Evolutionary conservation across 23 tunicate genomes (phyloP).

Genomic region (Corella eumyota): DNA sequence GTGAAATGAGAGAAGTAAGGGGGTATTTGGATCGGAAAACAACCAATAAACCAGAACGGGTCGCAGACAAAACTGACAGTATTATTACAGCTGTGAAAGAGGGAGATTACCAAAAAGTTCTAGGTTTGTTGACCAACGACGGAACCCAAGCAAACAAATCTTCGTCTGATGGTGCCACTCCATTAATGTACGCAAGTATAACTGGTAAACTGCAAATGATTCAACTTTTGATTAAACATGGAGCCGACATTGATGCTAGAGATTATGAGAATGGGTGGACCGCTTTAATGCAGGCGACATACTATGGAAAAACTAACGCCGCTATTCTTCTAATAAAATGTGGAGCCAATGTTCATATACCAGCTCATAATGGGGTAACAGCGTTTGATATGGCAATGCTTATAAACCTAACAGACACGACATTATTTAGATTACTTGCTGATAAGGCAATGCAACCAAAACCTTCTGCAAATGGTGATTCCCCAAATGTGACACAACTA

Average conservation of each 20-base stretch:
- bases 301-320: constrained; percentile 86
- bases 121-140: constrained; percentile 20
- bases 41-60: constrained; percentile 73
- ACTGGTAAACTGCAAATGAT: constrained; percentile 65
- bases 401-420: constrained; percentile 58
- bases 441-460: constrained; percentile 52
- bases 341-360: constrained; percentile 75
- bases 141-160: constrained; percentile 49
- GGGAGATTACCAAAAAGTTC: constrained; percentile 32
- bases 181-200: constrained; percentile 92
- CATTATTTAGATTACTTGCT: constrained; percentile 68
- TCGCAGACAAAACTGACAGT: constrained; percentile 59
- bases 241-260: constrained; percentile 91
- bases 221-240: constrained; percentile 45
- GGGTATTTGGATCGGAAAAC: constrained; percentile 86
- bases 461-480: constrained; percentile 1
- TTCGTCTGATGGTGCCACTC: constrained; percentile 91
- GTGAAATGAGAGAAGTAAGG: constrained; percentile 71
- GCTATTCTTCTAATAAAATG: constrained; percentile 41
- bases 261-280: constrained; percentile 99
- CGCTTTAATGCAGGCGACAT: constrained; percentile 97
- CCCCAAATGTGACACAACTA: constrained; percentile 12
- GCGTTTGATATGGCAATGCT: constrained; percentile 98
- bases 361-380: constrained; percentile 82
- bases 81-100: constrained; percentile 84